Percentiles rank a stretch among this genome's conserved stretches.
These are phyloP conservation scores for Stenodera caucasica DNA, from an alignment of 2,888 invertebrate species.

Conservation along the genomic window DNA sequence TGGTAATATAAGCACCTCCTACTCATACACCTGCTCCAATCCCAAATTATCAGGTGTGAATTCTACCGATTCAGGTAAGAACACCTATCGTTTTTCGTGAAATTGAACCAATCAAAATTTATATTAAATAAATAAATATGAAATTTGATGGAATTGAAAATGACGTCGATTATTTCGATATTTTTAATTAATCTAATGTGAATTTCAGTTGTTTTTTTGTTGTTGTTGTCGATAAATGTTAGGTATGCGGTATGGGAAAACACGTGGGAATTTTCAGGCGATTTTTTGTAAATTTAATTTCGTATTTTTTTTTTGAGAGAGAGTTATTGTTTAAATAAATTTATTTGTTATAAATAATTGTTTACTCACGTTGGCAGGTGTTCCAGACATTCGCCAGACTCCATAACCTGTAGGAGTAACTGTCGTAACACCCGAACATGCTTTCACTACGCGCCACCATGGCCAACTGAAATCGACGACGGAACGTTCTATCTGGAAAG, in stretches of 20 bases:
- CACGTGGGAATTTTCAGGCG: background rate
- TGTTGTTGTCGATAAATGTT: too few relatives aligned
- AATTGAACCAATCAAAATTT: background rate
- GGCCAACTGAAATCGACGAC: constrained; percentile 64
- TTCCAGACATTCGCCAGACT: constrained; percentile 77
- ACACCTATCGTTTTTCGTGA: constrained; percentile 3
- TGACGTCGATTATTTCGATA: too few relatives aligned
- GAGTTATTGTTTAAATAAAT: too few relatives aligned
- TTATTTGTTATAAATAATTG: too few relatives aligned
- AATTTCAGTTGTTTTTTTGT: too few relatives aligned
- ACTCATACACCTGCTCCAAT: constrained; percentile 38
- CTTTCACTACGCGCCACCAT: constrained; percentile 80
- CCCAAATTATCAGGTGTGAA: constrained; percentile 24
- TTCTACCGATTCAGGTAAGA: constrained; percentile 18
- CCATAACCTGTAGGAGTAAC: constrained; percentile 77
- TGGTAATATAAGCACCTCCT: constrained; percentile 33
- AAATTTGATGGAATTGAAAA: background rate
- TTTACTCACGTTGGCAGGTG: constrained; percentile 73
- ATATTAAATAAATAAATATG: too few relatives aligned
- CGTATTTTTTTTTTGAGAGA: too few relatives aligned
- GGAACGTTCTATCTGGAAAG: constrained; percentile 15
- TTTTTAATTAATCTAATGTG: too few relatives aligned
- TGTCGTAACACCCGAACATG: constrained; percentile 76
- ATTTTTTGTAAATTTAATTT: too few relatives aligned
- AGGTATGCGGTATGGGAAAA: too few relatives aligned